A percentile compares a stretch with the other conserved stretches of the same genome.
These are phyloP conservation scores for Lepidocolaptes lacrymiger DNA, from an alignment of 2,797 vertebrate species.

Conservation along the genomic window DNA sequence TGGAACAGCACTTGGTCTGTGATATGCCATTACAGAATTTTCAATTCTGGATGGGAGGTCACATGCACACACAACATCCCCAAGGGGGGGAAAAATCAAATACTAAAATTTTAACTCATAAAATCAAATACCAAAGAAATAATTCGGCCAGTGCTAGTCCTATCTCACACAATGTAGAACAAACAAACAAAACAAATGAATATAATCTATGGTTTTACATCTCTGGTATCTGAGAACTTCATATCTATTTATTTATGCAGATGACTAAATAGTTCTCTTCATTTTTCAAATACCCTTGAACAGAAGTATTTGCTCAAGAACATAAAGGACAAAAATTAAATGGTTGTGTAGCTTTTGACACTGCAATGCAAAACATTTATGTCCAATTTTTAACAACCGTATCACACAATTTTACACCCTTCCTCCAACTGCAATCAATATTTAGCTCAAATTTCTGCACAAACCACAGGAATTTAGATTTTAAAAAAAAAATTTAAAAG, in stretches of 20 bases:
- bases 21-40: neutral
- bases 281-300: neutral
- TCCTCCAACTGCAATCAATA: neutral
- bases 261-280: neutral
- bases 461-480: neutral
- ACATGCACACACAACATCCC: neutral
- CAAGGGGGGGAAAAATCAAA: neutral
- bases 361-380: neutral
- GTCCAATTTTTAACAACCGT: neutral
- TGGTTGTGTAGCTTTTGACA: neutral
- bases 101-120: neutral
- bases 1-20: neutral
- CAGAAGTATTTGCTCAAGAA: neutral
- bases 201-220: neutral
- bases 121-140: neutral
- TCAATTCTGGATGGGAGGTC: neutral
- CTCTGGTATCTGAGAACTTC: neutral
- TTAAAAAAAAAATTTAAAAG: neutral
- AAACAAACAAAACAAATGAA: neutral
- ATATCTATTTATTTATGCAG: neutral
- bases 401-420: neutral
- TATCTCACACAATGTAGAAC: neutral
- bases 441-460: neutral
- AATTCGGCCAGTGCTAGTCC: neutral
- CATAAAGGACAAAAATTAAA: neutral